phyloP scores from a whole-genome alignment of 2,113 vertebrate genomes.

The Brachypodius melanocephalos region DNA sequence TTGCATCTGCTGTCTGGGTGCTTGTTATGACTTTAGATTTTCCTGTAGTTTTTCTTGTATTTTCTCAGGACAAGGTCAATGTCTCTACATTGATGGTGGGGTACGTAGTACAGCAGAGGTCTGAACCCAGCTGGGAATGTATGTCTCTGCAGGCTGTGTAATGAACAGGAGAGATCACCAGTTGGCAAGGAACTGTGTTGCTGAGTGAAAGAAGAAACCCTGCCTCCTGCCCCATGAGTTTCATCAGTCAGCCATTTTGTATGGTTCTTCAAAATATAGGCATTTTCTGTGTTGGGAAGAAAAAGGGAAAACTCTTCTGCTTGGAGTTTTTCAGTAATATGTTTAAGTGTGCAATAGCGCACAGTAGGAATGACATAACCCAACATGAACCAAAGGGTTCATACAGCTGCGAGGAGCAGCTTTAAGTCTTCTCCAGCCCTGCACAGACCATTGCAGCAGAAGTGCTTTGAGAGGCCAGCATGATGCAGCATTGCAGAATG shows the following conservation, averaged over 20 bases:
- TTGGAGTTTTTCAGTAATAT: not conserved
- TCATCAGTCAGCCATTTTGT: not conserved
- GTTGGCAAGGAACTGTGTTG: not conserved
- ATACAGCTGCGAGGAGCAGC: not conserved
- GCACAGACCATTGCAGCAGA: not conserved
- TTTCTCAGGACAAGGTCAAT: not conserved
- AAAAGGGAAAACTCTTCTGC: not conserved
- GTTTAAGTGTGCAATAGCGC: not conserved
- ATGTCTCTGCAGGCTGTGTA: not conserved
- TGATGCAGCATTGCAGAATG: not conserved
- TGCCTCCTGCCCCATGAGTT: not conserved
- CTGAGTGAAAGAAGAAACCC: not conserved
- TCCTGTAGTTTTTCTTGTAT: not conserved
- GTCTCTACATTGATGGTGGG: not conserved
- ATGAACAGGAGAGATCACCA: not conserved
- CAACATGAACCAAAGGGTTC: not conserved
- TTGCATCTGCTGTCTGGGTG: fast-evolving
- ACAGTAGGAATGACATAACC: not conserved
- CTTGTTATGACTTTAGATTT: not conserved
- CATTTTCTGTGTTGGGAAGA: not conserved
- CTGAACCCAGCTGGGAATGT: not conserved
- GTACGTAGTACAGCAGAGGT: not conserved
- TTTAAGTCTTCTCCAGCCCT: not conserved
- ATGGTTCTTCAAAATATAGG: not conserved
- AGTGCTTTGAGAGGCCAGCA: not conserved